These are phyloP conservation scores for Icerya purchasi DNA, from an alignment of 2,888 invertebrate species.

Conservation along the genomic window DNA sequence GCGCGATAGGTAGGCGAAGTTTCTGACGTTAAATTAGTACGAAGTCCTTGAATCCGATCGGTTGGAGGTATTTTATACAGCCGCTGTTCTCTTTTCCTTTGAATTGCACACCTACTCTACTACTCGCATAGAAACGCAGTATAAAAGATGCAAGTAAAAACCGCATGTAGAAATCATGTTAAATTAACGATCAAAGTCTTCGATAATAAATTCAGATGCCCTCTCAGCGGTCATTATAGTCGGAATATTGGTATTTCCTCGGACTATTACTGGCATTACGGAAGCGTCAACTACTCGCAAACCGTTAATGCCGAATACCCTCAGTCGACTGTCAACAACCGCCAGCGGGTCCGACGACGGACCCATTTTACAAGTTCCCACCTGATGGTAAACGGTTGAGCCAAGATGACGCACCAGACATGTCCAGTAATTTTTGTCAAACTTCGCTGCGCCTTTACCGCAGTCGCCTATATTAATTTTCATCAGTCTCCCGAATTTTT, in stretches of 20 bases:
- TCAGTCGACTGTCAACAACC: neutral
- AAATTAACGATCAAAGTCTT: too few relatives aligned
- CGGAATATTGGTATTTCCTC: slow-evolving; percentile 6
- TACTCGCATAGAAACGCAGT: too few relatives aligned
- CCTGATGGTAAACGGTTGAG: neutral
- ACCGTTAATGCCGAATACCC: neutral
- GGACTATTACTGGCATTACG: neutral
- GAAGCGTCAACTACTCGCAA: slow-evolving; percentile 1
- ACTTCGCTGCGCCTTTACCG: neutral
- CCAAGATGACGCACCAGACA: neutral
- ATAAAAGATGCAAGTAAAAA: too few relatives aligned
- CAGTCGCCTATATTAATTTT: neutral
- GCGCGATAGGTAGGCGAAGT: too few relatives aligned
- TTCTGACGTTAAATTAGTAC: too few relatives aligned
- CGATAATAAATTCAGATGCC: slow-evolving; percentile 22
- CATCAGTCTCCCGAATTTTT: neutral
- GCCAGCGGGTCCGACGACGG: slow-evolving; percentile 1
- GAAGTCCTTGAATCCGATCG: too few relatives aligned
- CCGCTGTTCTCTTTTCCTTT: too few relatives aligned
- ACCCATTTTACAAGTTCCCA: slow-evolving; percentile 8
- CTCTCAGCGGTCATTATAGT: slow-evolving; percentile 4
- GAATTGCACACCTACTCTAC: too few relatives aligned
- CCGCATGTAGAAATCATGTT: too few relatives aligned
- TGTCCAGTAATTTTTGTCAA: neutral
- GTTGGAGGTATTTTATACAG: too few relatives aligned